phyloP scores from a whole-genome alignment of 2,113 vertebrate species.

The Tragelaphus strepsiceros region DNA sequence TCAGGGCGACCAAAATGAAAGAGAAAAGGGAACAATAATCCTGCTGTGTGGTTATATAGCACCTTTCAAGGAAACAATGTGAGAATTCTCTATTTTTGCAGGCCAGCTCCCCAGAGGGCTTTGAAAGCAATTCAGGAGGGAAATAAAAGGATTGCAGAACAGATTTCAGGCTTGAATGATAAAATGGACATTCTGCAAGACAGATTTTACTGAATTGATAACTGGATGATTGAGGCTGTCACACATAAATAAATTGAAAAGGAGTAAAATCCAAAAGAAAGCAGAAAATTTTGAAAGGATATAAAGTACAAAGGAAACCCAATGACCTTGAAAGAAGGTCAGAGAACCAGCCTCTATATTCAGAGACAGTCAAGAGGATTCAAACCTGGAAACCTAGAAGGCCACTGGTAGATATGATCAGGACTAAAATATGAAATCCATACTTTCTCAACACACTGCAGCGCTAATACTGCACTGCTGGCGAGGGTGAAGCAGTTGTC shows the following conservation, averaged over 20 bases:
- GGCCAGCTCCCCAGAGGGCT: slow-evolving; percentile 73
- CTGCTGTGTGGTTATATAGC: slow-evolving; percentile 73
- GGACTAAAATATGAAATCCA: neutral
- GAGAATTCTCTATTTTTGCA: slow-evolving; percentile 74
- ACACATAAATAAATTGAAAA: slow-evolving; percentile 76
- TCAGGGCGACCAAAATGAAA: slow-evolving; percentile 65
- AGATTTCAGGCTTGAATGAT: slow-evolving; percentile 76
- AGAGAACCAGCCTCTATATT: slow-evolving; percentile 45
- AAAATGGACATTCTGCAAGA: slow-evolving; percentile 75
- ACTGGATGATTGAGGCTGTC: slow-evolving; percentile 73
- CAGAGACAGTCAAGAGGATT: slow-evolving; percentile 17
- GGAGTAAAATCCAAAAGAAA: slow-evolving; percentile 70
- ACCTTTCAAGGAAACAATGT: slow-evolving; percentile 76
- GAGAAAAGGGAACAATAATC: slow-evolving; percentile 68
- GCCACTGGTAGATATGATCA: neutral
- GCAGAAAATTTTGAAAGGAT: slow-evolving; percentile 64
- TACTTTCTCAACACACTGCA: neutral
- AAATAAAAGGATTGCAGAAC: slow-evolving; percentile 75
- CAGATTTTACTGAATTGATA: slow-evolving; percentile 77
- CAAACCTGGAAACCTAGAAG: neutral
- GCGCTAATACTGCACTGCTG: neutral
- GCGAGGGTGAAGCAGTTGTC: neutral
- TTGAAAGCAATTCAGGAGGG: slow-evolving; percentile 75
- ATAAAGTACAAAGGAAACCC: slow-evolving; percentile 45
- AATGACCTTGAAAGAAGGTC: slow-evolving; percentile 67